Conservation (phyloP, 2,888 invertebrate species). For the Lottia gigantea region DNA sequence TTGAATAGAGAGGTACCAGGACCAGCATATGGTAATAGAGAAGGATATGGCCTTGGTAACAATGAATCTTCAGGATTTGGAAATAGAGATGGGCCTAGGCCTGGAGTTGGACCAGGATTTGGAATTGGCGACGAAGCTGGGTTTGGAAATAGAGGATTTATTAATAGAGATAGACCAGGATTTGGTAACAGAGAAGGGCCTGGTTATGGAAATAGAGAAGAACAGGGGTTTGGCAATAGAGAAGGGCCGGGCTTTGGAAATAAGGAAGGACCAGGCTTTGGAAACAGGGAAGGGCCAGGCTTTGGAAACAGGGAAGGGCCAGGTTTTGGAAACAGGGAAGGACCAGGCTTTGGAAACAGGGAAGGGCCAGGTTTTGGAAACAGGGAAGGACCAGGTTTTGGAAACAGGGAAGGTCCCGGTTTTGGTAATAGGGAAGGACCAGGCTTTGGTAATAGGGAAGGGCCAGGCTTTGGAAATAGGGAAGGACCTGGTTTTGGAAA, state of each 20-base stretch:
- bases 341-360: conserved; percentile 12
- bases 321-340: conserved; percentile 20
- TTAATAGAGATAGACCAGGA: not conserved
- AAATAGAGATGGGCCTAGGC: conserved; percentile 19
- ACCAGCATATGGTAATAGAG: conserved; percentile 16
- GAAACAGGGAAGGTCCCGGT: not conserved
- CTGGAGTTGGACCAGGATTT: conserved; percentile 9
- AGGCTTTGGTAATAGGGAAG: not conserved
- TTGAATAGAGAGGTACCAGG: not conserved
- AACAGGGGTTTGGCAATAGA: too few species aligned
- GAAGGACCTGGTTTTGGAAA: not conserved
- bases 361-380: not conserved
- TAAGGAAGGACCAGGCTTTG: not conserved
- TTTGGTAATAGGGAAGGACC: not conserved
- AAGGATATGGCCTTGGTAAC: conserved; percentile 19
- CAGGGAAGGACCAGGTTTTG: not conserved
- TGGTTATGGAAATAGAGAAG: not conserved
- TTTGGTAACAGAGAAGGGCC: not conserved
- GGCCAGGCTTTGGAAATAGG: too few species aligned
- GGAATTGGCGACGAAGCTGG: not conserved
- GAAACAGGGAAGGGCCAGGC: not conserved
- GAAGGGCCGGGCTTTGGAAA: not conserved
- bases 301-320: conserved; percentile 21
- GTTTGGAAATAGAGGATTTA: not conserved
- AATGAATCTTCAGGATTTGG: conserved; percentile 16